A percentile compares a stretch with the other conserved stretches of the same genome.
These are phyloP conservation scores for Gyps fulvus DNA, from an alignment of 2,113 vertebrate genomes.

Conservation along the genomic window DNA sequence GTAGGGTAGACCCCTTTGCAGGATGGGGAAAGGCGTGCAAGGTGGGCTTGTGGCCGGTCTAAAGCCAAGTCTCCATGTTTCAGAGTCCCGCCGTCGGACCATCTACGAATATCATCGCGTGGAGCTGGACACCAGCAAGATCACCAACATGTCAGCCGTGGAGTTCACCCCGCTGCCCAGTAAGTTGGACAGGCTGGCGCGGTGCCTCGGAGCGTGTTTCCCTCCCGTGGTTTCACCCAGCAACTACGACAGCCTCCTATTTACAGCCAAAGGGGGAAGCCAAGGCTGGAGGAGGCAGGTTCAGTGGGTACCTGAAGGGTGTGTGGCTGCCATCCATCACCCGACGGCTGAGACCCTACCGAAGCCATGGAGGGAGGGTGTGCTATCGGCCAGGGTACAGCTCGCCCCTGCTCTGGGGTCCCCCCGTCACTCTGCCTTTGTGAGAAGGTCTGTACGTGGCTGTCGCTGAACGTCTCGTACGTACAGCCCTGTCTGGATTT, in stretches of 20 bases:
- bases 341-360: fast-evolving
- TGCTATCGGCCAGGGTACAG: fast-evolving
- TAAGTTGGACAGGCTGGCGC: constrained; percentile 58
- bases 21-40: background rate
- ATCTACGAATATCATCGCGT: constrained; percentile 95
- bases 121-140: constrained; percentile 84
- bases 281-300: background rate
- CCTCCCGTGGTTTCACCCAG: background rate
- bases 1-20: background rate
- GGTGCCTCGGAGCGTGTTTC: background rate
- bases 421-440: background rate
- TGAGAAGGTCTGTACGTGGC: background rate
- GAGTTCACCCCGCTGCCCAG: constrained; percentile 91
- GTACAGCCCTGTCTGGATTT: background rate
- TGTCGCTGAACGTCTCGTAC: fast-evolving
- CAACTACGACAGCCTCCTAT: fast-evolving
- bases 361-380: fast-evolving
- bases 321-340: fast-evolving
- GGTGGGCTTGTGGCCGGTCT: background rate
- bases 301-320: fast-evolving
- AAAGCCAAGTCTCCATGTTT: background rate
- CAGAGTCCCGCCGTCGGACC: constrained; percentile 80
- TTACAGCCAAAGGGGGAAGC: fast-evolving
- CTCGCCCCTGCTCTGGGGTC: background rate
- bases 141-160: constrained; percentile 74